Percentiles rank a stretch among this genome's conserved stretches.
phyloP scores from a whole-genome alignment of 2,113 vertebrate genomes.

The Fukomys damarensis region DNA sequence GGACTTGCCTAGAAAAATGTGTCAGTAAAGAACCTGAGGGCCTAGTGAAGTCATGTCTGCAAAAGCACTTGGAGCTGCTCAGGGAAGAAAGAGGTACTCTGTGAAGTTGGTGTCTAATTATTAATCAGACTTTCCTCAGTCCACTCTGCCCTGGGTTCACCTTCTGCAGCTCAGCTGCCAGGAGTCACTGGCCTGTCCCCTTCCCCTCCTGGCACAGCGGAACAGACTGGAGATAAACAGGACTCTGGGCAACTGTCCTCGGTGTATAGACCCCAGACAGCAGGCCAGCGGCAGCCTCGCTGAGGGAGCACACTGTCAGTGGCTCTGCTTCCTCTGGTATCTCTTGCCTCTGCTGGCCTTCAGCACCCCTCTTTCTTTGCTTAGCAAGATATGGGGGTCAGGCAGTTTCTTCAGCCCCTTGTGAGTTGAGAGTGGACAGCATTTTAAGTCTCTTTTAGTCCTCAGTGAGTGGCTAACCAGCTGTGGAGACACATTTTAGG shows the following conservation, averaged over 20 bases:
- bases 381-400: not conserved
- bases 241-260: not conserved
- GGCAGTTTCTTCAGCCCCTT: not conserved
- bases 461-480: not conserved
- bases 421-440: not conserved
- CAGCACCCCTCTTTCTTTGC: not conserved
- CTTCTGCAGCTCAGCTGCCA: slow-evolving; percentile 20
- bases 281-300: not conserved
- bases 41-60: slow-evolving; percentile 46
- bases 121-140: slow-evolving; percentile 51
- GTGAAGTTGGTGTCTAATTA: not conserved
- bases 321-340: not conserved
- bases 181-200: not conserved
- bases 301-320: not conserved
- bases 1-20: slow-evolving; percentile 17
- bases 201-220: not conserved
- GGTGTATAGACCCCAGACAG: not conserved
- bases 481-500: not conserved
- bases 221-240: not conserved
- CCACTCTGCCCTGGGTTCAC: not conserved
- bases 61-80: not conserved
- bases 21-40: not conserved
- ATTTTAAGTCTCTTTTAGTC: not conserved
- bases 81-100: not conserved
- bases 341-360: not conserved